Percentiles rank a stretch among this genome's conserved stretches.
Conservation (phyloP, 2,797 vertebrate species). For the Xiphorhynchus erythropygius region DNA sequence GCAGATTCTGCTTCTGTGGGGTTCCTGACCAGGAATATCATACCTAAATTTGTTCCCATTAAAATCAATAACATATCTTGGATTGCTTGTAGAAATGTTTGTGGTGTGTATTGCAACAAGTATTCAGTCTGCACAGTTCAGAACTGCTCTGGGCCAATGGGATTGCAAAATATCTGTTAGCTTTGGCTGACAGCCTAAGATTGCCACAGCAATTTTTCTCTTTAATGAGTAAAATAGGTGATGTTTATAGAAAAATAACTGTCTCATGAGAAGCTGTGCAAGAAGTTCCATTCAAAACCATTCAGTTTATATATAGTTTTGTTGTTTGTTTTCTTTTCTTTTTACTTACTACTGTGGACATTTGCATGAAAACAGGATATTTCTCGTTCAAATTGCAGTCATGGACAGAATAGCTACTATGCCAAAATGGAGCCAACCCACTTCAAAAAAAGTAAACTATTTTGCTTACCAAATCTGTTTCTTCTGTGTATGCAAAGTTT, state of each 20-base stretch:
- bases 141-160: neutral
- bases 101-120: slow-evolving; percentile 1
- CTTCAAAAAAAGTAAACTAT: slow-evolving; percentile 39
- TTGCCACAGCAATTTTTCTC: slow-evolving; percentile 53
- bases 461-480: slow-evolving; percentile 52
- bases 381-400: slow-evolving; percentile 62
- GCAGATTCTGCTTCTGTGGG: neutral
- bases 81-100: slow-evolving; percentile 10
- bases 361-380: slow-evolving; percentile 69
- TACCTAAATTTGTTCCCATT: slow-evolving; percentile 22
- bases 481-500: slow-evolving; percentile 29
- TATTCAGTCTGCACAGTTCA: slow-evolving; percentile 13
- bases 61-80: slow-evolving; percentile 40
- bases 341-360: slow-evolving; percentile 56
- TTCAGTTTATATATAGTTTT: slow-evolving; percentile 68
- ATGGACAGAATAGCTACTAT: slow-evolving; percentile 37
- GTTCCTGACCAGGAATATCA: neutral
- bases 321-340: slow-evolving; percentile 67
- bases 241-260: slow-evolving; percentile 60
- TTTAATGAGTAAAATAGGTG: slow-evolving; percentile 64
- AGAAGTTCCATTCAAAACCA: slow-evolving; percentile 54
- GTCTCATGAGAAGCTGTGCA: slow-evolving; percentile 41
- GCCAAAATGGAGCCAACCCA: slow-evolving; percentile 40
- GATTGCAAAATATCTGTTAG: slow-evolving; percentile 53
- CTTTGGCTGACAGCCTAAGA: slow-evolving; percentile 36